Percentiles rank a stretch among this genome's conserved stretches.
Evolutionary conservation across 2,888 invertebrate genomes (phyloP).

Genomic region (Lordiphosa fenestrarum): DNA sequence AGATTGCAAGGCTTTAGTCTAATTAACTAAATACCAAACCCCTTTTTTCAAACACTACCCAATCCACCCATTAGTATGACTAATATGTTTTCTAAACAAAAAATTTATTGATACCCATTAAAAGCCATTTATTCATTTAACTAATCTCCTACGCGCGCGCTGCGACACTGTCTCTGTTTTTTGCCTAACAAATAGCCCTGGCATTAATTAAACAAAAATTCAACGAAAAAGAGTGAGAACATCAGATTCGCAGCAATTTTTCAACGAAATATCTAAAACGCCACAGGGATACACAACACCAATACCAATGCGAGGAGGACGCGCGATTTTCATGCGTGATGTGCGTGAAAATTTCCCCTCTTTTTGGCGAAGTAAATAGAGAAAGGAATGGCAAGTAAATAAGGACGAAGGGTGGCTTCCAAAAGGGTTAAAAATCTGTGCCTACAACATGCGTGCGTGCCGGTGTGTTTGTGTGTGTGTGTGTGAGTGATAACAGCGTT

Average conservation of each 20-base stretch:
- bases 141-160: conserved; percentile 8
- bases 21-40: too few species aligned
- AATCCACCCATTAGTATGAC: not conserved
- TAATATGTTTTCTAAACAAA: not conserved
- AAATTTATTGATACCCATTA: conserved; percentile 46
- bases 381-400: conserved; percentile 21
- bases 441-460: conserved; percentile 34
- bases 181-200: conserved; percentile 36
- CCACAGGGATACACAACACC: conserved; percentile 6
- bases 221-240: conserved; percentile 12
- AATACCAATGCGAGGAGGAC: conserved; percentile 28
- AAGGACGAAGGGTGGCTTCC: conserved; percentile 46
- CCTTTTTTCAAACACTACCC: not conserved
- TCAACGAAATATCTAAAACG: conserved; percentile 47
- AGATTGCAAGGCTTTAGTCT: too few species aligned
- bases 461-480: conserved; percentile 20
- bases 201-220: conserved; percentile 53
- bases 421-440: conserved; percentile 75
- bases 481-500: conserved; percentile 54
- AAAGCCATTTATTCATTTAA: conserved; percentile 25
- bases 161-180: not conserved
- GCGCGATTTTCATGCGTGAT: conserved; percentile 61
- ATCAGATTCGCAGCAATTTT: conserved; percentile 42
- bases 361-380: conserved; percentile 38
- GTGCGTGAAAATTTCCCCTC: conserved; percentile 67